Evolutionary conservation across 2,888 invertebrate genomes (phyloP), one percentile per base, ranked within the genome.

Genomic region (Eristalis intricaria): DNA sequence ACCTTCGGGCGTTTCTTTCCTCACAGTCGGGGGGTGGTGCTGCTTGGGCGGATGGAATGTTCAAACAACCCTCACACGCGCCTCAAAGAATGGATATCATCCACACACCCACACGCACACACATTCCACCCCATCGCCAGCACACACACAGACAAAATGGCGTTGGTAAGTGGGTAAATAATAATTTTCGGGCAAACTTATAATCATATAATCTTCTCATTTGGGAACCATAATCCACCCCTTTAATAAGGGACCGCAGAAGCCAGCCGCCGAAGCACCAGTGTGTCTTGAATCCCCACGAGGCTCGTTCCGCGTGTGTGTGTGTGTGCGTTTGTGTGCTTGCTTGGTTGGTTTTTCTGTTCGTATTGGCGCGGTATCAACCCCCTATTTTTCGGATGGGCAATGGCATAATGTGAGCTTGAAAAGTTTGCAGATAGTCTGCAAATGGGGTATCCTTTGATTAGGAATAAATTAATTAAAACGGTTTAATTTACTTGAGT

Each of bases 401-500:
- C 15, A 61, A 61, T 61, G 32, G 56, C 35, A 56, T n/a, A 56
- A 81, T 38, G 74, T 40, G 69, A 75, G 81, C 32, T 86, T 75
- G 65, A 71, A 86, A 86, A 83, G 56, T 83, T 86, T 81, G 35
- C 80, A 43, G 71, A 60, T 29, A 64, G 63, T 56, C 23, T 61
- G 76, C 8, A 19, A 19, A n/a, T 43, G 23, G 76, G 73, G 65
- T 68, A 86, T 76, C 66, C 74, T 86, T 82, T 83, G 86, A 86
- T 86, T 86, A 78, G 75, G 78, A 86, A 86, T 86, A 86, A 86
- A 83, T 86, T 86, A 86, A 86, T 86, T 86, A 86, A 86, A 86
- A 86, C 66, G 78, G 78, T 78, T 86, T 74, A 83, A 86, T 83
- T 86, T 79, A 83, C 71, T 82, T 73, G 63, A 60, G 26, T 15